Evolutionary conservation across 1,140 invertebrate genomes (phyloP).

Genomic region (Pachypeltis micranthus): DNA sequence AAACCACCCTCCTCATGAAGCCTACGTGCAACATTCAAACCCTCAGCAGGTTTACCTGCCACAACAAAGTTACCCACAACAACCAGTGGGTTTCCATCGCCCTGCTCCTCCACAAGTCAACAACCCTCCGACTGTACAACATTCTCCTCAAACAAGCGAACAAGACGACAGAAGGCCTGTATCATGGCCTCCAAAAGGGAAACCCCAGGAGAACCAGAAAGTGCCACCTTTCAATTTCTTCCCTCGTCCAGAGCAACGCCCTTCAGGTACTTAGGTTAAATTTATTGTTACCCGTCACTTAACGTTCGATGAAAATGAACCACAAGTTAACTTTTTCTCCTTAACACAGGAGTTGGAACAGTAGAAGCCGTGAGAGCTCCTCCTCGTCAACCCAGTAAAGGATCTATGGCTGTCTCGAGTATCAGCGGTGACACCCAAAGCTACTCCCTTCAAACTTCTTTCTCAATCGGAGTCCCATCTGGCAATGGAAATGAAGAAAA

Average conservation of each 20-base stretch:
- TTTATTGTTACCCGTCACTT: neutral
- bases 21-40: too few species aligned
- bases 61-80: neutral
- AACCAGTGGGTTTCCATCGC: neutral
- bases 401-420: conserved; percentile 18
- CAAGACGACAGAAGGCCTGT: neutral
- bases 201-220: neutral
- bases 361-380: neutral
- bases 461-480: conserved; percentile 27
- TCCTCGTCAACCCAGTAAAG: conserved; percentile 2
- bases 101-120: neutral
- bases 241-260: neutral
- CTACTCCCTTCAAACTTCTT: conserved; percentile 30
- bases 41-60: too few species aligned
- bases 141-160: neutral
- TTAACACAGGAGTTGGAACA: neutral
- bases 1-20: too few species aligned
- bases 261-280: neutral
- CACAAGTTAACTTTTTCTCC: too few species aligned
- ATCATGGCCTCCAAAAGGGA: neutral
- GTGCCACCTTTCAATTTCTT: neutral
- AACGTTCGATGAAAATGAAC: too few species aligned
- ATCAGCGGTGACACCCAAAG: conserved; percentile 27
- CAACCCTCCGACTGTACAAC: neutral
- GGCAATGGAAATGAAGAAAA: conserved; percentile 14